A percentile compares a stretch with the other conserved stretches of the same genome.
phyloP scores from a whole-genome alignment of 2,113 vertebrate genomes.

The Rhynchomys soricoides region DNA sequence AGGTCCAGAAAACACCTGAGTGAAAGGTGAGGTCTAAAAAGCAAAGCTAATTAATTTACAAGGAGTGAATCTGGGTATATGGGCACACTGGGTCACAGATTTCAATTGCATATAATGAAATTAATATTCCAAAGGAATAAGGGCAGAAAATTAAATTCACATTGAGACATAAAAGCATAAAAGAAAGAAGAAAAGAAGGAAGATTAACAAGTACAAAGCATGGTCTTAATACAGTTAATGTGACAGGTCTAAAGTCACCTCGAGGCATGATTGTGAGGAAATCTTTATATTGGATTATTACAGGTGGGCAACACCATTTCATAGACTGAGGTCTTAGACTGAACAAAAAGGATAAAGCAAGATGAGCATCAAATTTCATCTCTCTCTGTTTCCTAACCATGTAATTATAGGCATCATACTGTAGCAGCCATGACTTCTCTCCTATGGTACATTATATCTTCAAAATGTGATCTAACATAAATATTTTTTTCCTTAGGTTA shows the following conservation, averaged over 20 bases:
- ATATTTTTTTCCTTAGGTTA: neutral
- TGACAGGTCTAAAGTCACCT: neutral
- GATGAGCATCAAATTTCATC: neutral
- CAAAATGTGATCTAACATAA: neutral
- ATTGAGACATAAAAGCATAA: neutral
- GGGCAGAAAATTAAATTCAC: neutral
- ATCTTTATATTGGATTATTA: neutral
- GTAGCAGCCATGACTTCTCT: neutral
- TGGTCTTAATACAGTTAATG: neutral
- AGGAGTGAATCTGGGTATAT: neutral
- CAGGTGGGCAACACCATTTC: no score
- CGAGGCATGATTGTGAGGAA: neutral
- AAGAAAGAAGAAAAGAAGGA: neutral
- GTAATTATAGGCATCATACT: neutral
- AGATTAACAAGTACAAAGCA: neutral
- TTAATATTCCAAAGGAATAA: neutral
- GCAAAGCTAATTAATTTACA: neutral
- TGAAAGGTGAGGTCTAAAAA: neutral
- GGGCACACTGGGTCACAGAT: neutral
- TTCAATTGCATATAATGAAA: neutral
- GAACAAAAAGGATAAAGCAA: neutral
- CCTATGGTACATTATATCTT: neutral
- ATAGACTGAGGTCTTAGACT: neutral
- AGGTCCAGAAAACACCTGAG: conserved; percentile 29
- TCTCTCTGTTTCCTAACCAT: no score